Conservation (phyloP, 2,113 vertebrate genomes). For the Anhinga rufa region DNA sequence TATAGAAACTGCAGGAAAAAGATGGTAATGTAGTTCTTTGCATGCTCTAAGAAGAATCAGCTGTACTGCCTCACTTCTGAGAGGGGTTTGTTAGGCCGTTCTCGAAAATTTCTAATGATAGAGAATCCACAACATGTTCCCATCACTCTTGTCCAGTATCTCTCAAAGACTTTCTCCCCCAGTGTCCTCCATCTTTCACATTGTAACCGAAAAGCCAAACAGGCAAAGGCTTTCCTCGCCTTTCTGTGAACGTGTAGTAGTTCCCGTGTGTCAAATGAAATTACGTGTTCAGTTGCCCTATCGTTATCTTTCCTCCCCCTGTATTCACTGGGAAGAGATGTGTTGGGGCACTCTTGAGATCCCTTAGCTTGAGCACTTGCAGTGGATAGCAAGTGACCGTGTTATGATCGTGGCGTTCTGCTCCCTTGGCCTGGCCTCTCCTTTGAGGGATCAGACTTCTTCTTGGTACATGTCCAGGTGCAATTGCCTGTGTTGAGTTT, state of each 20-base stretch:
- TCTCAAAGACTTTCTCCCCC: not conserved
- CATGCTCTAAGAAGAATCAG: not conserved
- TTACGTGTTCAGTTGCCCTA: not conserved
- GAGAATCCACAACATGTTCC: not conserved
- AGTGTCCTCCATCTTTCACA: not conserved
- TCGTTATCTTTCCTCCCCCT: not conserved
- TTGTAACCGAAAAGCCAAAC: not conserved
- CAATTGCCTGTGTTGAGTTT: not conserved
- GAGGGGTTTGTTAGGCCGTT: not conserved
- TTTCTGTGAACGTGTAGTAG: not conserved
- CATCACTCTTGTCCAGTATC: not conserved
- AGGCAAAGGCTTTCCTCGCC: not conserved
- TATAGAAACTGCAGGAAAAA: not conserved
- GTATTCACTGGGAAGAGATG: not conserved
- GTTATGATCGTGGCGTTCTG: not conserved
- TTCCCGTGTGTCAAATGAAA: not conserved
- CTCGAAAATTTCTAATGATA: not conserved
- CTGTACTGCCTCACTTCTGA: not conserved
- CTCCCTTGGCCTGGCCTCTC: not conserved
- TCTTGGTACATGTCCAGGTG: not conserved
- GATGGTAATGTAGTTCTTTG: not conserved
- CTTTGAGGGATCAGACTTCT: not conserved
- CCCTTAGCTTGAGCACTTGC: not conserved
- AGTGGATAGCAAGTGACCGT: not conserved
- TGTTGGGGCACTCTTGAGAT: not conserved